A percentile compares a stretch with the other conserved stretches of the same genome.
Conservation (phyloP, 1,140 invertebrate species). For the Aphis craccivora region DNA sequence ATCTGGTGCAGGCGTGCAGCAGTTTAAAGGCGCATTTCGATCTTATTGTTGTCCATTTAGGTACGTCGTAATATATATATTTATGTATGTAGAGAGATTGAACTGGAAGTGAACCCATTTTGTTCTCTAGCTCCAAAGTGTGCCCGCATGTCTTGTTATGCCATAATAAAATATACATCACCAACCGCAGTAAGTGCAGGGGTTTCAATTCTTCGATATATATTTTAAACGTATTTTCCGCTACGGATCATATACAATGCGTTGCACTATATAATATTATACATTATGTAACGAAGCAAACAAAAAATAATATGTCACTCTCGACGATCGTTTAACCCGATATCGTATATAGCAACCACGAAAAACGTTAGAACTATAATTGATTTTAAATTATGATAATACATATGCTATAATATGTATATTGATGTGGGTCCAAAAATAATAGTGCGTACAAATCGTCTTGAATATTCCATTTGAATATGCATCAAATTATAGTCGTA, state of each 20-base stretch:
- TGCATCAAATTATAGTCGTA: neutral
- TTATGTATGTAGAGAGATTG: neutral
- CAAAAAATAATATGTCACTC: neutral
- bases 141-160: neutral
- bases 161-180: neutral
- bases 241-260: neutral
- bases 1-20: neutral
- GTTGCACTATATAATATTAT: neutral
- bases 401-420: too few species aligned
- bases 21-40: slow-evolving; percentile 4
- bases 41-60: slow-evolving; percentile 29
- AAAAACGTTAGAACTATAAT: neutral
- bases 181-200: neutral
- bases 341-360: neutral
- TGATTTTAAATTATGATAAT: neutral
- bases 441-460: neutral
- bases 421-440: neutral
- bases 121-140: neutral
- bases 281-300: neutral
- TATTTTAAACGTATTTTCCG: neutral
- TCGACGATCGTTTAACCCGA: too few species aligned
- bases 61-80: neutral
- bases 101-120: neutral
- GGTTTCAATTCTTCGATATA: neutral
- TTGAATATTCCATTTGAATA: neutral